Conservation (phyloP, 2,797 vertebrate species). For the Naso thynnoides region DNA sequence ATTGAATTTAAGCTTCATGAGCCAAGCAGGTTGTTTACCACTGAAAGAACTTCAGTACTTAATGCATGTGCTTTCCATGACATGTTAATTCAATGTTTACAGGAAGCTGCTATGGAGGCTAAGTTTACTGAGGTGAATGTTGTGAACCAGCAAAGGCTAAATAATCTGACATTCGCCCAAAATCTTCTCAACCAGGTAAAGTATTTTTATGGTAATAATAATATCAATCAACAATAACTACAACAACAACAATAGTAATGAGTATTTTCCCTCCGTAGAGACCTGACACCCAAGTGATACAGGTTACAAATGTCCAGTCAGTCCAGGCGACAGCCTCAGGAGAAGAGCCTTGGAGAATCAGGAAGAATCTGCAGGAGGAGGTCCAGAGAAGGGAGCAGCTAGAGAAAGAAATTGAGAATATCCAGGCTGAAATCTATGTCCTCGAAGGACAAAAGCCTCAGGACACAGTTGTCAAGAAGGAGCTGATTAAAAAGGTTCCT, state of each 20-base stretch:
- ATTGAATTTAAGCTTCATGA: background rate
- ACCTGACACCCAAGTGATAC: conserved; percentile 82
- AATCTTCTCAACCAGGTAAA: conserved; percentile 93
- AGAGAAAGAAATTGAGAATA: conserved; percentile 89
- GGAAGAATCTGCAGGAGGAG: conserved; percentile 93
- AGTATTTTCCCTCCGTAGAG: conserved; percentile 81
- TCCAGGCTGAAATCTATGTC: conserved; percentile 91
- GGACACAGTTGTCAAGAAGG: conserved; percentile 92
- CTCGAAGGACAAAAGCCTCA: conserved; percentile 92
- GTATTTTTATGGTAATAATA: conserved; percentile 12
- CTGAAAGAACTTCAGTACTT: background rate
- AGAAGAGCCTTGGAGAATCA: conserved; percentile 91
- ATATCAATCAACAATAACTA: no score
- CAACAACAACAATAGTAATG: background rate
- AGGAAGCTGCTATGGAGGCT: conserved; percentile 93
- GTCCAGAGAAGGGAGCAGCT: conserved; percentile 91
- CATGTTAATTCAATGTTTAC: conserved; percentile 24
- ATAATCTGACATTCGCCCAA: conserved; percentile 94
- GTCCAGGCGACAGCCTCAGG: conserved; percentile 71
- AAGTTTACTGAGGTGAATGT: conserved; percentile 95
- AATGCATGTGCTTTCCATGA: background rate
- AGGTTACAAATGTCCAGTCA: conserved; percentile 78
- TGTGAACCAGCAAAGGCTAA: conserved; percentile 90
- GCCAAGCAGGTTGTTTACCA: background rate
- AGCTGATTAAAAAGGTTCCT: conserved; percentile 93